phyloP scores from a whole-genome alignment of 2,113 vertebrate species.

The Myotis davidii region DNA sequence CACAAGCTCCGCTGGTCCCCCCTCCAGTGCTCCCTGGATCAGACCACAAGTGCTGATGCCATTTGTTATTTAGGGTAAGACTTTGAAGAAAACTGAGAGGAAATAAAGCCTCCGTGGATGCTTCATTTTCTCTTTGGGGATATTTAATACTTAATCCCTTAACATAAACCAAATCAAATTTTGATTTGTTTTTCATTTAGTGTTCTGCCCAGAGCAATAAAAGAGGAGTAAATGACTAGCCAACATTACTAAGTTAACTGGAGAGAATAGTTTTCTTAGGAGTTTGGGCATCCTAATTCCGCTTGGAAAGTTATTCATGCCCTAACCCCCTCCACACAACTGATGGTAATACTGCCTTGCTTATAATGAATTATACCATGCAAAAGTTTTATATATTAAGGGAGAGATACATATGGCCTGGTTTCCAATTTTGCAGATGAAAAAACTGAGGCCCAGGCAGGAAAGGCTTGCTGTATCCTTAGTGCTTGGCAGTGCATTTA shows the following conservation, averaged over 20 bases:
- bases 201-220: conserved; percentile 24
- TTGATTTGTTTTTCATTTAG: conserved; percentile 35
- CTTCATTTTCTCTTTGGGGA: background rate
- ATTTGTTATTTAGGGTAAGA: background rate
- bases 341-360: background rate
- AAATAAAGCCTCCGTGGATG: background rate
- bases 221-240: background rate
- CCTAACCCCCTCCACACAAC: background rate
- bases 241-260: background rate
- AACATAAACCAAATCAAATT: background rate
- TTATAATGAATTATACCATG: background rate
- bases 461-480: background rate
- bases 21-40: background rate
- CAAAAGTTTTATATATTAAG: background rate
- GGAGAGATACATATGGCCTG: background rate
- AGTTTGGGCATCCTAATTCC: background rate
- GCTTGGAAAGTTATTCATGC: background rate
- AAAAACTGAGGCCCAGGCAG: conserved; percentile 4
- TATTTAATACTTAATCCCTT: conserved; percentile 35
- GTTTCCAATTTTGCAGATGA: conserved; percentile 26
- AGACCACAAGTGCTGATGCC: background rate
- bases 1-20: background rate
- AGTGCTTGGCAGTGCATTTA: background rate
- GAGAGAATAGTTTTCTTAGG: conserved; percentile 34
- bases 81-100: background rate